Percentiles rank a stretch among this genome's conserved stretches.
Evolutionary conservation across 2,888 invertebrate genomes (phyloP).

Genomic region (Pinctada fucata): DNA sequence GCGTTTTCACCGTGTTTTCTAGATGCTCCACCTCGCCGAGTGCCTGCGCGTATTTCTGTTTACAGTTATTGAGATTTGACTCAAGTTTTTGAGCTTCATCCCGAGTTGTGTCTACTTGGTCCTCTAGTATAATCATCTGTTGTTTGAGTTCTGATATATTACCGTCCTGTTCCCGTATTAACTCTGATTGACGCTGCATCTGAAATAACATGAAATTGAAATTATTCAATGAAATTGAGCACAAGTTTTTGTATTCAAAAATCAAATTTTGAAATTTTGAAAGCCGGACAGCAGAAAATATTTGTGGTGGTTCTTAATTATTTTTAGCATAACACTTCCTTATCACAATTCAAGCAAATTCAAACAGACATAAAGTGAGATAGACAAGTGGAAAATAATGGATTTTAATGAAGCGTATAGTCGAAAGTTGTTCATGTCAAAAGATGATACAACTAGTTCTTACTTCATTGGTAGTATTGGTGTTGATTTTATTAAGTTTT

Average conservation of each 20-base stretch:
- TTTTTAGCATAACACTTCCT: too few species aligned
- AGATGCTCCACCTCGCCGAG: conserved; percentile 65
- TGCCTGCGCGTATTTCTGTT: conserved; percentile 68
- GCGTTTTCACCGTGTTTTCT: conserved; percentile 64
- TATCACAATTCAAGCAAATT: too few species aligned
- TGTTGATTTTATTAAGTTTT: conserved; percentile 60
- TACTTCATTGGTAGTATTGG: conserved; percentile 66
- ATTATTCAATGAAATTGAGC: neutral
- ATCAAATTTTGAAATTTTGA: too few species aligned
- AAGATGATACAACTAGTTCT: neutral
- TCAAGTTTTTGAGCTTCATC: conserved; percentile 64
- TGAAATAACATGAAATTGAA: conserved; percentile 31
- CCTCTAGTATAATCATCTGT: conserved; percentile 68
- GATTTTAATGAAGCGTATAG: too few species aligned
- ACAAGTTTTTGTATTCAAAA: too few species aligned
- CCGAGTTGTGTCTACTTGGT: conserved; percentile 61
- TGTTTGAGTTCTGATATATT: conserved; percentile 66
- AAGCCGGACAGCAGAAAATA: too few species aligned
- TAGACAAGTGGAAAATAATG: too few species aligned
- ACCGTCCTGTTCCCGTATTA: conserved; percentile 63
- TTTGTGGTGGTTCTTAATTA: too few species aligned
- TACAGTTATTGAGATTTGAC: conserved; percentile 60
- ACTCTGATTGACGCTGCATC: conserved; percentile 63
- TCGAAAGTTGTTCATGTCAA: too few species aligned
- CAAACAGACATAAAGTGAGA: too few species aligned